phyloP scores from a whole-genome alignment of 2,888 invertebrate genomes.

The Mystacides longicornis region DNA sequence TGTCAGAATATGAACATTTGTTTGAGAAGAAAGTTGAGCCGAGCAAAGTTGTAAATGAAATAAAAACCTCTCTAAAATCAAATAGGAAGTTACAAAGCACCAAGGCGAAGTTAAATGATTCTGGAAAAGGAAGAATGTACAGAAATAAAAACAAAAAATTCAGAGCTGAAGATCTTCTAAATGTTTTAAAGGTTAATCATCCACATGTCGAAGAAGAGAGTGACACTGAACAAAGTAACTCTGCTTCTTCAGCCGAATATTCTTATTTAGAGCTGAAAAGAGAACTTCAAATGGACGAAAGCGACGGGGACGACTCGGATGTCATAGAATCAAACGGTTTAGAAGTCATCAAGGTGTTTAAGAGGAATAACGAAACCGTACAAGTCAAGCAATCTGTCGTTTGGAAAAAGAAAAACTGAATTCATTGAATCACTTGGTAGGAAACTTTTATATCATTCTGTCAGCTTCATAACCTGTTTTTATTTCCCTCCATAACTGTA shows the following conservation, averaged over 20 bases:
- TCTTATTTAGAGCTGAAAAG: neutral
- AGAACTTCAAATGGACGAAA: neutral
- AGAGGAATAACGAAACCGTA: neutral
- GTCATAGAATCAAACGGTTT: neutral
- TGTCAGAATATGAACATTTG: neutral
- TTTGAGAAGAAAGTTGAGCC: neutral
- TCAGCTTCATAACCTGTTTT: no score
- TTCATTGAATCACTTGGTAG: no score
- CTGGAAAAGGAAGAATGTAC: neutral
- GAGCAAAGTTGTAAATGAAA: neutral
- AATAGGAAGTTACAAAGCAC: neutral
- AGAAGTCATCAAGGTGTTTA: neutral
- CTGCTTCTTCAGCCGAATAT: neutral
- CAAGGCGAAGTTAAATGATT: neutral
- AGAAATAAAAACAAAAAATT: neutral
- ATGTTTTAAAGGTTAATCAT: neutral
- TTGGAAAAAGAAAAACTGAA: neutral
- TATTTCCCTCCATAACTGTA: no score
- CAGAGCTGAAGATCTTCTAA: neutral
- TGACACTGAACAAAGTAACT: neutral
- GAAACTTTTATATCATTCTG: no score
- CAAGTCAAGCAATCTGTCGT: neutral
- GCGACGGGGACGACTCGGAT: neutral
- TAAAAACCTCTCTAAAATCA: neutral
- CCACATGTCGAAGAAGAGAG: neutral